These are phyloP conservation scores for Camponotus pennsylvanicus DNA, from an alignment of 1,140 invertebrate species.

Conservation along the genomic window DNA sequence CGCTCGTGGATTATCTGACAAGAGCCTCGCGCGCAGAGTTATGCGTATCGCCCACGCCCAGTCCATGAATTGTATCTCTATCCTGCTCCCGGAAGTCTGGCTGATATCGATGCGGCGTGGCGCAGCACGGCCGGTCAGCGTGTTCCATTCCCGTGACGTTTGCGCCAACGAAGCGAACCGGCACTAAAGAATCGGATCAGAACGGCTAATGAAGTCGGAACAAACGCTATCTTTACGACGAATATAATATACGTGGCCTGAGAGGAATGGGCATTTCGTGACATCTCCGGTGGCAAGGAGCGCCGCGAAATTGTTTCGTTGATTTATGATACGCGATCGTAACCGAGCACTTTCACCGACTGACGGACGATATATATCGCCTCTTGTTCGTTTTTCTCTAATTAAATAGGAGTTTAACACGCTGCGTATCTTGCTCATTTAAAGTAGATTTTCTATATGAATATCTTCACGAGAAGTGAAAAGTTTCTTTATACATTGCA, in stretches of 20 bases:
- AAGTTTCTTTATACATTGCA: background rate
- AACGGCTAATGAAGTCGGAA: constrained; percentile 50
- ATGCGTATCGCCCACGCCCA: constrained; percentile 66
- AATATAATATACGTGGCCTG: background rate
- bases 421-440: background rate
- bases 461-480: background rate
- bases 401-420: background rate
- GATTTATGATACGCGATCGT: constrained; percentile 24
- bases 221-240: constrained; percentile 44
- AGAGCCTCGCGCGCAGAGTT: constrained; percentile 56
- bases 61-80: constrained; percentile 70
- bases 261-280: background rate
- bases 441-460: background rate
- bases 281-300: constrained; percentile 19
- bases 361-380: background rate
- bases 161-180: constrained; percentile 23
- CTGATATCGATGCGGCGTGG: constrained; percentile 63
- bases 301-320: constrained; percentile 35
- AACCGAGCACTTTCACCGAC: constrained; percentile 9
- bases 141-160: constrained; percentile 43
- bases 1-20: constrained; percentile 64
- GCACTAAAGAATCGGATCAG: background rate
- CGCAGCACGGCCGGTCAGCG: constrained; percentile 23
- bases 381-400: background rate
- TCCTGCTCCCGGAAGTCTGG: constrained; percentile 65